Evolutionary conservation across 2,113 vertebrate genomes (phyloP), one percentile per base, ranked within the genome.

Genomic region (Girardinichthys multiradiatus): DNA sequence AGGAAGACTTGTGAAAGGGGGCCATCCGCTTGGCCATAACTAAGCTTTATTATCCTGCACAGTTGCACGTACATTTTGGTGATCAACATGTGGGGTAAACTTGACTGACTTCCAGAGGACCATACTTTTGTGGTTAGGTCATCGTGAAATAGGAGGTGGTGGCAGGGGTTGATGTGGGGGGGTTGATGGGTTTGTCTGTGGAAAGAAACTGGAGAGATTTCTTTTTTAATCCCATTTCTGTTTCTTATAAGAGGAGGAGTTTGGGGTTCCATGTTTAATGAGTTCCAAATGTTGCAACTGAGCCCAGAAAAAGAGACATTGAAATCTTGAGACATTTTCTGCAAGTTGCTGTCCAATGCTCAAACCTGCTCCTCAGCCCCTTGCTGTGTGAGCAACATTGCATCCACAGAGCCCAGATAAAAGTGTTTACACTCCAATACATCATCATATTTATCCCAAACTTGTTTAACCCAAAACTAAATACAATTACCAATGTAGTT

Each of bases 271-370:
- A 75, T 62, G 27, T 91, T 91, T 94, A 95, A 95, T 94, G 93
- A 95, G 91, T 94, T 95, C 94, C 94, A 95, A 94, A 95, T 95
- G 94, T 94, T 93, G 91, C 82, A 91, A 89, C 86, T 85, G 81
- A 90, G 85, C 86, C 86, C 79, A 86, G 89, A 88, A 90, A 79
- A 85, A 76, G 59, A 82, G 78, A 66, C 77, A 91, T 77, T 84
- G 82, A 85, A 90, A 90, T 90, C 90, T 90, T 91, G 89, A 89
- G 82, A 90, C 90, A 88, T 80, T 83, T 84, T 89, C 84, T 83
- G 74, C 29, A 75, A 88, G 82, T 70, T 82, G 75, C 74, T 27
- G 67, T 88, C 74, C 76, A 76, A 68, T 37, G 66, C 83, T 80
- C 74, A 77, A 67, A 80, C 80, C 83, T 78, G 76, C 29, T 17